Evolutionary conservation across 2,888 invertebrate genomes (phyloP).

Genomic region (Tetranychus truncatus): DNA sequence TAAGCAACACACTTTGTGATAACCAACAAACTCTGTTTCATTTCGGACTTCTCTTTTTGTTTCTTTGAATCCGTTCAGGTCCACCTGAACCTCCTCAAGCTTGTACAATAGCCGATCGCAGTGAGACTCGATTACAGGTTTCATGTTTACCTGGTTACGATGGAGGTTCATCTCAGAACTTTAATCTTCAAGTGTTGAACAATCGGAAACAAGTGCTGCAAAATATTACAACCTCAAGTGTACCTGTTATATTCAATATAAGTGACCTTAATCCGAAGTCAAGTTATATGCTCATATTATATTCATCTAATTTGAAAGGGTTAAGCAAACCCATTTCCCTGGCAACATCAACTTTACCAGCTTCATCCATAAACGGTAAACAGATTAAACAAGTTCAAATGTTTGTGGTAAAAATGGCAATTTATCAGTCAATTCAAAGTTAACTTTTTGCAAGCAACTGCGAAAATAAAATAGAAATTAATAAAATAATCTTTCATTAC

Average conservation of each 20-base stretch:
- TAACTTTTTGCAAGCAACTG: too few relatives aligned
- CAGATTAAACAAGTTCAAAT: neutral
- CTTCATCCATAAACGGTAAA: neutral
- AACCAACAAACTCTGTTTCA: too few relatives aligned
- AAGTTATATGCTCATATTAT: neutral
- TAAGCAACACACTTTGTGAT: too few relatives aligned
- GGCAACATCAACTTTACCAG: neutral
- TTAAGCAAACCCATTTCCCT: neutral
- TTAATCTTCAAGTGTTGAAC: slow-evolving; percentile 13
- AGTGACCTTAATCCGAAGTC: neutral
- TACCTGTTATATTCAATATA: neutral
- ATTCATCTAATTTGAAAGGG: slow-evolving; percentile 14
- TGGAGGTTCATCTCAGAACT: slow-evolving; percentile 10
- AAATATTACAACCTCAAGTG: neutral
- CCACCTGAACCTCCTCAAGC: slow-evolving; percentile 3
- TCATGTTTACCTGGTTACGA: slow-evolving; percentile 12
- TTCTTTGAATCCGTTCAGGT: neutral
- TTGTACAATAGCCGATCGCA: neutral
- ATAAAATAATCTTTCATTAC: neutral
- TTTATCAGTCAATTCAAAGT: too few relatives aligned
- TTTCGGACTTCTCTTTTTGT: too few relatives aligned
- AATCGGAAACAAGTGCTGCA: neutral
- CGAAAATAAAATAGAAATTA: too few relatives aligned
- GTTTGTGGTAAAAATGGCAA: too few relatives aligned
- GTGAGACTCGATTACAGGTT: neutral